Conservation (phyloP, 1,140 invertebrate genomes). For the Bombus waltoni region DNA sequence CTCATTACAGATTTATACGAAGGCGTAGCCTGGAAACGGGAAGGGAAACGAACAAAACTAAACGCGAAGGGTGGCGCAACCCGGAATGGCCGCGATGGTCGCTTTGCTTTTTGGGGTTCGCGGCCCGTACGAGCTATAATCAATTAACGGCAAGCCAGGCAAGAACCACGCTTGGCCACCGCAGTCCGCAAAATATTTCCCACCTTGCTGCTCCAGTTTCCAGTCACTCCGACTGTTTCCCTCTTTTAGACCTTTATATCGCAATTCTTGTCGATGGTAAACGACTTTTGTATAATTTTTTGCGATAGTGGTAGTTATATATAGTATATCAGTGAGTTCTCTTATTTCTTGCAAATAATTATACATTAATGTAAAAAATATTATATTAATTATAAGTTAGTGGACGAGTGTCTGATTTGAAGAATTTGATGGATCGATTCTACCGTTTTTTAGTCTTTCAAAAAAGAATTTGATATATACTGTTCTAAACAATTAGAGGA, state of each 20-base stretch:
- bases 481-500: not conserved
- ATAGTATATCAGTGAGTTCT: too few relatives aligned
- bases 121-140: slow-evolving; percentile 75
- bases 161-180: slow-evolving; percentile 72
- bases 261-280: not conserved
- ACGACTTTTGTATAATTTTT: not conserved
- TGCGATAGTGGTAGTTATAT: not conserved
- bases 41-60: slow-evolving; percentile 61
- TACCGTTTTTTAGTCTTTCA: too few relatives aligned
- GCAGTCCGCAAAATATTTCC: slow-evolving; percentile 73
- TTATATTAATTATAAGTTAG: not conserved
- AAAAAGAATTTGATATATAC: not conserved
- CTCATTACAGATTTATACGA: slow-evolving; percentile 80
- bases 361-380: not conserved
- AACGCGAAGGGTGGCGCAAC: slow-evolving; percentile 47
- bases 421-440: too few relatives aligned
- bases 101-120: slow-evolving; percentile 61
- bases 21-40: slow-evolving; percentile 57
- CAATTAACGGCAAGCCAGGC: slow-evolving; percentile 76
- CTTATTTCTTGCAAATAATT: not conserved
- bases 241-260: not conserved
- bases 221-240: slow-evolving; percentile 30
- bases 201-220: slow-evolving; percentile 63
- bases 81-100: slow-evolving; percentile 34
- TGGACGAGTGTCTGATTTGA: not conserved